phyloP scores from a whole-genome alignment of 2,797 vertebrate genomes.

The Oreortyx pictus region DNA sequence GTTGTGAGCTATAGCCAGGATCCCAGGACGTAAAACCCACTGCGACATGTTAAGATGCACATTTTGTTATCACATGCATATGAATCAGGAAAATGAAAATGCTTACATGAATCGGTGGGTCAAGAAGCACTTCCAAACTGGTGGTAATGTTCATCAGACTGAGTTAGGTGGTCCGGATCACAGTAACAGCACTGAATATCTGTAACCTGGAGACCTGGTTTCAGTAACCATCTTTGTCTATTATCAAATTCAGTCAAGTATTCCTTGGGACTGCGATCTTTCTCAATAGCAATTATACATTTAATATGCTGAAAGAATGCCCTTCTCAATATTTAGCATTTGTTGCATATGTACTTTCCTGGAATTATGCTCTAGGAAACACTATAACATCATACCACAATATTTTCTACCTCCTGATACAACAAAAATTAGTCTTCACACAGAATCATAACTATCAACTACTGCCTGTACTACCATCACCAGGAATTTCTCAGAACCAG shows the following conservation, averaged over 20 bases:
- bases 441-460: not conserved
- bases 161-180: not conserved
- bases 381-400: not conserved
- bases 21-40: not conserved
- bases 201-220: not conserved
- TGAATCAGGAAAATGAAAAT: not conserved
- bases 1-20: not conserved
- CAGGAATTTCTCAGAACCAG: not conserved
- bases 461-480: not conserved
- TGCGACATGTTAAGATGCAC: not conserved
- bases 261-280: not conserved
- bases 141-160: not conserved
- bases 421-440: not conserved
- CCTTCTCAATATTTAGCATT: not conserved
- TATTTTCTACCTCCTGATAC: not conserved
- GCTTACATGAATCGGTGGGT: not conserved
- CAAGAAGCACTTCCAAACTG: not conserved
- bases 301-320: not conserved
- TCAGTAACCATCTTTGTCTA: not conserved
- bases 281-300: not conserved
- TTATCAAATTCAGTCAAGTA: not conserved
- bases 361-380: not conserved
- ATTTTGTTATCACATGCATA: not conserved
- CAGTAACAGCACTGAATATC: not conserved
- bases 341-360: not conserved